Conservation (phyloP, 2,797 vertebrate genomes). For the Sebastes vulpes region DNA sequence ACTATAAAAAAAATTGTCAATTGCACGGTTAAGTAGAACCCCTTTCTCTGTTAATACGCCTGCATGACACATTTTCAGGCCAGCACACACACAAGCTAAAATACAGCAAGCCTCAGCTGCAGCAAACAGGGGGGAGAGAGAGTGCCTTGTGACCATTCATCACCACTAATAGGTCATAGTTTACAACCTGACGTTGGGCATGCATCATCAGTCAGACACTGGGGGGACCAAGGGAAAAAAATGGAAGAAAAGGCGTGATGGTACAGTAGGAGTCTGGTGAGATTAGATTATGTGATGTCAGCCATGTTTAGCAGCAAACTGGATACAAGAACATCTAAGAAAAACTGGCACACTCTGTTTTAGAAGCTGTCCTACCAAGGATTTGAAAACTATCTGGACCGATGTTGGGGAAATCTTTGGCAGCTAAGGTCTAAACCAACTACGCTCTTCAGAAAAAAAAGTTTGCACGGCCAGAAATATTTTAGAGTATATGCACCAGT, state of each 20-base stretch:
- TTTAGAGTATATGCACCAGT: background rate
- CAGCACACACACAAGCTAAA: background rate
- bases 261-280: slow-evolving; percentile 28
- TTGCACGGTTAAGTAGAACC: background rate
- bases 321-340: background rate
- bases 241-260: slow-evolving; percentile 26
- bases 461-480: background rate
- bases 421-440: background rate
- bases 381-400: background rate
- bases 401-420: background rate
- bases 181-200: slow-evolving; percentile 63
- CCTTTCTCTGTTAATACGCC: background rate
- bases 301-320: slow-evolving; percentile 11
- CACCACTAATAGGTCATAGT: slow-evolving; percentile 78
- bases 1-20: background rate
- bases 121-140: slow-evolving; percentile 45
- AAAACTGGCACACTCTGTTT: background rate
- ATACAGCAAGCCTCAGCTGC: slow-evolving; percentile 6
- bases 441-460: background rate
- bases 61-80: background rate
- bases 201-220: slow-evolving; percentile 65
- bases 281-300: slow-evolving; percentile 54
- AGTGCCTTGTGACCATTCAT: slow-evolving; percentile 69
- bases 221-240: background rate
- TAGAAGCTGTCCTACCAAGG: background rate